phyloP scores from a whole-genome alignment of 2,888 invertebrate genomes.

The Notodromas monacha region DNA sequence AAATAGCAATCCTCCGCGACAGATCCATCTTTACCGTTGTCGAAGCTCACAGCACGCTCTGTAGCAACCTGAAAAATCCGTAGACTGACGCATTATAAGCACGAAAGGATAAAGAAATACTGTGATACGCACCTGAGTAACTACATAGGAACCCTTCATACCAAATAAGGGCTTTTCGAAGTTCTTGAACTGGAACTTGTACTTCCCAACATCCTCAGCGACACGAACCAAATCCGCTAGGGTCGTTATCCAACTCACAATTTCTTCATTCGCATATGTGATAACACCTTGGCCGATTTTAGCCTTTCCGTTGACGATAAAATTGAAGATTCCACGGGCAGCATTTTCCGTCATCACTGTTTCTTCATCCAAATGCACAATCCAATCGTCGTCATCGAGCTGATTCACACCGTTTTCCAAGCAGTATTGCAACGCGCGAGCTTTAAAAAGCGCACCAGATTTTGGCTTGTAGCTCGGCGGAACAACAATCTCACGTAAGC shows the following conservation, averaged over 20 bases:
- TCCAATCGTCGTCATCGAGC: slow-evolving; percentile 61
- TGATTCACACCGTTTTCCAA: slow-evolving; percentile 57
- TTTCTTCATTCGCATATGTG: slow-evolving; percentile 73
- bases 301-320: slow-evolving; percentile 54
- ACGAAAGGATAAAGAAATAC: background rate
- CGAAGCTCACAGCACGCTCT: slow-evolving; percentile 69
- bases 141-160: slow-evolving; percentile 93
- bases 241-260: slow-evolving; percentile 87
- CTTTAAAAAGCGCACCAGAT: slow-evolving; percentile 70
- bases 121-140: slow-evolving; percentile 39
- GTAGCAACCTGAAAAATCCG: slow-evolving; percentile 35
- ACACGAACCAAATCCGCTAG: slow-evolving; percentile 80
- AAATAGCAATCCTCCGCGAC: slow-evolving; percentile 95
- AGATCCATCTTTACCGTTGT: slow-evolving; percentile 80
- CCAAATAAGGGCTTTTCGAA: slow-evolving; percentile 84
- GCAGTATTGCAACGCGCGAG: slow-evolving; percentile 76
- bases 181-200: slow-evolving; percentile 58
- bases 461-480: slow-evolving; percentile 54
- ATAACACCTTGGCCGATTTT: slow-evolving; percentile 83
- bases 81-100: background rate
- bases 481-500: slow-evolving; percentile 32
- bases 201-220: slow-evolving; percentile 87
- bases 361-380: slow-evolving; percentile 90
- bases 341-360: slow-evolving; percentile 72
- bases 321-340: slow-evolving; percentile 58